Evolutionary conservation across 92 coral and sea anemone genomes (phyloP).

Genomic region (Porites divaricata): DNA sequence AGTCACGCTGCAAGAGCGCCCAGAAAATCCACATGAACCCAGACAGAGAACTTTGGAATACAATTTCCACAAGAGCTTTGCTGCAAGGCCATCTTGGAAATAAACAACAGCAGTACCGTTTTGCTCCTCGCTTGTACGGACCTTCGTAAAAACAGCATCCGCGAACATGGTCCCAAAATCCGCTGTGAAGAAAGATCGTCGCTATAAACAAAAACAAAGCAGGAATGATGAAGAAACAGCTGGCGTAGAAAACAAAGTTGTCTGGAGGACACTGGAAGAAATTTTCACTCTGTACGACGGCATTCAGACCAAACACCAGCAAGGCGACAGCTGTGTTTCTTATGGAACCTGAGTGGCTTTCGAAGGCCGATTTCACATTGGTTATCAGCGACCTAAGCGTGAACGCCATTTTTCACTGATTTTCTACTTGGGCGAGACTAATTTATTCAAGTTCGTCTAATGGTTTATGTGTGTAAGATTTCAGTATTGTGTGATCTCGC

Average conservation of each 20-base stretch:
- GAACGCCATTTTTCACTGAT: conserved; percentile 70
- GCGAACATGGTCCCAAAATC: conserved; percentile 63
- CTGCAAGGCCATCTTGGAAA: conserved; percentile 86
- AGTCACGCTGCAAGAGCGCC: conserved; percentile 77
- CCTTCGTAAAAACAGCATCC: conserved; percentile 77
- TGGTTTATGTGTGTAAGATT: not conserved
- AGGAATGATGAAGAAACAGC: conserved; percentile 73
- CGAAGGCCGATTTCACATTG: conserved; percentile 63
- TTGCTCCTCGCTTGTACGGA: conserved; percentile 39
- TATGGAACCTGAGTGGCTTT: conserved; percentile 59
- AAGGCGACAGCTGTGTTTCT: conserved; percentile 64
- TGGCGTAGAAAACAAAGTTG: conserved; percentile 53
- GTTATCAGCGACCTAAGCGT: conserved; percentile 73
- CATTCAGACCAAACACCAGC: conserved; percentile 74
- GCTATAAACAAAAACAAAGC: conserved; percentile 61
- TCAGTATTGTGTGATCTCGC: not conserved
- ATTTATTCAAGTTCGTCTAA: not conserved
- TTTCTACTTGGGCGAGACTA: not conserved
- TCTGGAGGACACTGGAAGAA: conserved; percentile 74
- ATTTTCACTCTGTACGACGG: conserved; percentile 69
- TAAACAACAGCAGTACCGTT: conserved; percentile 61
- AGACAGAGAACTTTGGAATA: conserved; percentile 57
- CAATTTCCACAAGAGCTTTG: conserved; percentile 49
- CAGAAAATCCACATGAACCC: conserved; percentile 79
- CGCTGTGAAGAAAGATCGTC: conserved; percentile 69